Base-by-base conservation (phyloP, 1,140 invertebrate species). In the Harlomillsia oculata region DNA sequence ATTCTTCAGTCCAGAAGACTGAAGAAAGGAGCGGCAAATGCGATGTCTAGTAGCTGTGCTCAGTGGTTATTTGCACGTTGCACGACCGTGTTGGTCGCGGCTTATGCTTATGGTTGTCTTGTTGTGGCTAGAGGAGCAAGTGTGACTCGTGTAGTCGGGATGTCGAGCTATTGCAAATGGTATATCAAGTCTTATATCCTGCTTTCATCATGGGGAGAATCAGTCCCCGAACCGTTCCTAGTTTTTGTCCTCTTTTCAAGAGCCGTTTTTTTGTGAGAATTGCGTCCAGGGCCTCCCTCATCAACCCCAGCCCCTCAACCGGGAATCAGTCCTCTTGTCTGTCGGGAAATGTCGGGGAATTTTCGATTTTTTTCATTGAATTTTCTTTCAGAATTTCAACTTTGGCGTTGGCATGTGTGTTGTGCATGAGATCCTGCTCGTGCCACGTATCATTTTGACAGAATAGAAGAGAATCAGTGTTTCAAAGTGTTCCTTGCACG, bases 151-250 rank as follows among this genome's bases (percentile, higher is more conserved):
- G 20, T n/a, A 40, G n/a, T 5, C 20, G 5, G 14, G 5, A 6
- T 9, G 37, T 40, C n/a, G n/a, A n/a, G n/a, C 43, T 52, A 25
- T 36, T 52, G 23, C 50, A 25, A 40, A 52, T 41, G 36, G 37
- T 28, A 26, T 30, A 41, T 36, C 50, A 36, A 30, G 37, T 40
- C 43, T 52, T 52, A 29, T 29, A 41, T 39, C 50, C 43, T n/a
- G n/a, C n/a, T n/a, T n/a, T n/a, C n/a, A n/a, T n/a, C n/a, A n/a
- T 41, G 39, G 50, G 50, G 50, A 52, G 50, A 52, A 52, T 52
- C 50, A 40, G 26, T 26, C 50, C 50, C 50, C 36, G 37, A 52
- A 52, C 50, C 36, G 25, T 52, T 41, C 37, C 13, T 28, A 52
- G 25, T 52, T 52, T 52, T 52, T 52, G 37, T 52, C 50, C 50